Conservation (phyloP, 2,888 invertebrate species). For the Xestia sexstrigata region DNA sequence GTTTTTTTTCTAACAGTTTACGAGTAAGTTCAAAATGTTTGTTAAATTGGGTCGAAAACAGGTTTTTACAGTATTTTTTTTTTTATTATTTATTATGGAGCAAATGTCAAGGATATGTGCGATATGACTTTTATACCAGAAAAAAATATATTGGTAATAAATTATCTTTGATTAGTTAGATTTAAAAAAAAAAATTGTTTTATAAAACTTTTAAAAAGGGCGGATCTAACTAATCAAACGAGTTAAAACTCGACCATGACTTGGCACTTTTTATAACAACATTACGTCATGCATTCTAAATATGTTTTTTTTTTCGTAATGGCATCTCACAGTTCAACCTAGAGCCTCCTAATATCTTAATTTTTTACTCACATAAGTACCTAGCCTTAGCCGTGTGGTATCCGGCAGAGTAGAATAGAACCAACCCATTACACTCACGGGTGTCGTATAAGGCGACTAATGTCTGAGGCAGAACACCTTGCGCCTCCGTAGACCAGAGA, state of each 20-base stretch:
- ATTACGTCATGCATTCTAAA: not conserved
- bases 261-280: not conserved
- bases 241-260: not conserved
- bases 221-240: not conserved
- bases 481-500: too few relatives aligned
- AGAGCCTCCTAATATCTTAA: too few relatives aligned
- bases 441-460: too few relatives aligned
- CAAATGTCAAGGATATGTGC: constrained; percentile 4
- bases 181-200: not conserved
- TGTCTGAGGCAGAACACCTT: too few relatives aligned
- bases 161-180: not conserved
- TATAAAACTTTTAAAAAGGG: not conserved
- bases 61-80: not conserved
- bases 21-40: not conserved
- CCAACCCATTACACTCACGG: too few relatives aligned
- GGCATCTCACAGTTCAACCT: too few relatives aligned
- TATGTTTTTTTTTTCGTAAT: too few relatives aligned
- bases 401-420: too few relatives aligned
- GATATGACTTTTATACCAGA: constrained; percentile 10
- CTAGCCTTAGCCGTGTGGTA: too few relatives aligned
- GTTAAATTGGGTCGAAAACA: not conserved
- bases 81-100: not conserved
- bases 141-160: not conserved
- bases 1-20: not conserved
- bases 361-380: too few relatives aligned